Percentiles rank a stretch among this genome's conserved stretches.
phyloP scores from a whole-genome alignment of 2,888 invertebrate genomes.

The Drosophila suboccidentalis region DNA sequence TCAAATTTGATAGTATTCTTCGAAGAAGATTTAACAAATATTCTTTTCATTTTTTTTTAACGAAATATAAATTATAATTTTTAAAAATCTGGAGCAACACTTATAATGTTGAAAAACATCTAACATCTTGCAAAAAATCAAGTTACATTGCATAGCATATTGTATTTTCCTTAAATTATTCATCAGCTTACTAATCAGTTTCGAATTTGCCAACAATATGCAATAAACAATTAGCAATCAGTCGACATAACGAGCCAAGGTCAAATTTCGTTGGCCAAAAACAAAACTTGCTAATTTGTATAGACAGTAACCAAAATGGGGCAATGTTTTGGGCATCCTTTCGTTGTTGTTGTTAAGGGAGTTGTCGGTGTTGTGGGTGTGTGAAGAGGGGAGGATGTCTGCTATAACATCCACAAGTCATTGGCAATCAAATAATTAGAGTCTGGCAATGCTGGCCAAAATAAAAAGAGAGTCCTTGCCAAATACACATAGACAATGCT shows the following conservation, averaged over 20 bases:
- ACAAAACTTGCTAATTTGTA: slow-evolving; percentile 51
- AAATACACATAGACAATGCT: slow-evolving; percentile 30
- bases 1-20: neutral
- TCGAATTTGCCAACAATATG: slow-evolving; percentile 14
- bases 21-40: neutral
- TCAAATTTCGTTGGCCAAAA: slow-evolving; percentile 37
- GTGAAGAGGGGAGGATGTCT: slow-evolving; percentile 2
- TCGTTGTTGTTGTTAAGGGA: slow-evolving; percentile 17
- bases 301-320: slow-evolving; percentile 39
- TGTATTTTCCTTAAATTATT: neutral
- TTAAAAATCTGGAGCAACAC: too few species aligned
- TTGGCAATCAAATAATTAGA: slow-evolving; percentile 75
- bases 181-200: slow-evolving; percentile 2
- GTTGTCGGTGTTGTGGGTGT: slow-evolving; percentile 12
- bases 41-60: too few species aligned
- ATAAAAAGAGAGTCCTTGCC: slow-evolving; percentile 39
- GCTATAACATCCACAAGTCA: slow-evolving; percentile 57
- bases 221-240: slow-evolving; percentile 50
- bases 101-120: neutral
- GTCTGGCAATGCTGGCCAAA: slow-evolving; percentile 64
- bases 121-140: neutral
- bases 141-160: neutral
- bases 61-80: too few species aligned
- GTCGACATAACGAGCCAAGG: slow-evolving; percentile 52
- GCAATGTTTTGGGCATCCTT: slow-evolving; percentile 23